Percentiles rank a stretch among this genome's conserved stretches.
Conservation (phyloP, 2,888 invertebrate genomes). For the Aelia acuminata region DNA sequence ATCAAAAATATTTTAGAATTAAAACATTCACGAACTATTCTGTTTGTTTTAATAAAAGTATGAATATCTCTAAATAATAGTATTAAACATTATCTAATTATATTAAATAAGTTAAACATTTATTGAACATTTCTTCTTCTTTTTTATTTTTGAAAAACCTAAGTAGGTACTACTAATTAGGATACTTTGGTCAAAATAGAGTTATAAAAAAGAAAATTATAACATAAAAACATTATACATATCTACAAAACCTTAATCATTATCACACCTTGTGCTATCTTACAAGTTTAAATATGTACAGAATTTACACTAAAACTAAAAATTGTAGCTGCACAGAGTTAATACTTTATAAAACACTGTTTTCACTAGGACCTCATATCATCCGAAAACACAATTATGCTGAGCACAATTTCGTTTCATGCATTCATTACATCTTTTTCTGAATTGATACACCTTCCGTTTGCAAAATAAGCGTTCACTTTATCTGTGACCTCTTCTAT, state of each 20-base stretch:
- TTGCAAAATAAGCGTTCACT: conserved; percentile 54
- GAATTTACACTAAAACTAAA: neutral
- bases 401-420: conserved; percentile 20
- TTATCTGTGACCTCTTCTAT: conserved; percentile 40
- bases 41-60: neutral
- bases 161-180: neutral
- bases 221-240: neutral
- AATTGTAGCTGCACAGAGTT: neutral
- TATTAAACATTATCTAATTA: neutral
- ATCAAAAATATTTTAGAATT: neutral
- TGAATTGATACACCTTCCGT: conserved; percentile 58
- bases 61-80: neutral
- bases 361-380: neutral
- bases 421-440: conserved; percentile 45
- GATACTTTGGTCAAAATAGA: conserved; percentile 4
- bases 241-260: too few species aligned
- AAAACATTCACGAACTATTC: neutral
- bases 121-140: neutral
- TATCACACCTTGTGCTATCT: neutral
- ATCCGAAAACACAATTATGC: conserved; percentile 17
- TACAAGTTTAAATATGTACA: conserved; percentile 9
- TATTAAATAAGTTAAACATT: neutral
- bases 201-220: neutral
- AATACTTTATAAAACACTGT: neutral
- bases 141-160: neutral